Percentiles rank a stretch among this genome's conserved stretches.
Conservation (phyloP, 2,113 vertebrate genomes). For the Sceloporus tristichus region DNA sequence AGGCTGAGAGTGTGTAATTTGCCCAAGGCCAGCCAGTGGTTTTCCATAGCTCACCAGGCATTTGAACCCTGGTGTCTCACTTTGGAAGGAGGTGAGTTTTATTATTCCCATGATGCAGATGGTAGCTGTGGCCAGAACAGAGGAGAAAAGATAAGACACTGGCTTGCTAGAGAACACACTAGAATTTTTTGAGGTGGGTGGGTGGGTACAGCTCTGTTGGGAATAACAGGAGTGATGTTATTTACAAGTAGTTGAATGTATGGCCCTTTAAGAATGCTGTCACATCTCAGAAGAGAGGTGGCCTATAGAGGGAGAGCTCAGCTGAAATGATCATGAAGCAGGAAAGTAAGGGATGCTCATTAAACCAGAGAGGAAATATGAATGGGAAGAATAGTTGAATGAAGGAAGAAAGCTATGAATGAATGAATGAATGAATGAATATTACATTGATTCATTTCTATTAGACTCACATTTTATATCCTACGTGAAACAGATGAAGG, state of each 20-base stretch:
- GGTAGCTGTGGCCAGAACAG: not conserved
- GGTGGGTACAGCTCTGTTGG: not conserved
- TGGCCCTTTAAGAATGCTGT: conserved; percentile 40
- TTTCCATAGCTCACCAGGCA: too few relatives aligned
- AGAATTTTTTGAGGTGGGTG: not conserved
- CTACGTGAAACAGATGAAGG: conserved; percentile 33
- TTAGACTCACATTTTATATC: conserved; percentile 57
- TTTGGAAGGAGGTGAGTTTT: not conserved
- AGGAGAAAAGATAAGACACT: not conserved
- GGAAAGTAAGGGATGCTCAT: conserved; percentile 61
- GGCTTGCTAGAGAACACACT: not conserved
- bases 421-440: conserved; percentile 72
- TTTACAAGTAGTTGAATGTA: conserved; percentile 11
- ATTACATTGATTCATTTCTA: conserved; percentile 61
- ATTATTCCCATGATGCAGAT: not conserved
- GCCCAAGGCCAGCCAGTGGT: too few relatives aligned
- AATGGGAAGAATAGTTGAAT: conserved; percentile 74
- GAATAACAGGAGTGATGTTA: fast-evolving
- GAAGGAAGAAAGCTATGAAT: conserved; percentile 67
- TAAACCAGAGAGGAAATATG: conserved; percentile 62
- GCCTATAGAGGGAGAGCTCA: conserved; percentile 31
- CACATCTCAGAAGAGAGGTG: conserved; percentile 24
- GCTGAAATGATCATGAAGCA: conserved; percentile 44
- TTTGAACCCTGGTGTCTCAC: too few relatives aligned
- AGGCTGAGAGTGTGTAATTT: too few relatives aligned